phyloP scores from a whole-genome alignment of 2,797 vertebrate species.

The Anabas testudineus region DNA sequence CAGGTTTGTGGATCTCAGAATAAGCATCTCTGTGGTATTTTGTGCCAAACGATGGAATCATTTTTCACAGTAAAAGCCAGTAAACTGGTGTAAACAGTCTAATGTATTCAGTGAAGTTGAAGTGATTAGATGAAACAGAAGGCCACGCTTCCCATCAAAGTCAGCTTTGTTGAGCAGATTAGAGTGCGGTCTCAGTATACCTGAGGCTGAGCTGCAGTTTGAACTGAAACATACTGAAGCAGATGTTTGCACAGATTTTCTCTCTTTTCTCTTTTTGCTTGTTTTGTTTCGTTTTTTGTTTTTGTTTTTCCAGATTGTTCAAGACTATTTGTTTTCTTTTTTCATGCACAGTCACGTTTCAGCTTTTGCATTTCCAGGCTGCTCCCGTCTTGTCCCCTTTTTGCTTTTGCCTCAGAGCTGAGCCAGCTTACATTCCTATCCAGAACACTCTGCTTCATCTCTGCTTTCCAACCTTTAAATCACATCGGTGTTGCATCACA shows the following conservation, averaged over 20 bases:
- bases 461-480: conserved; percentile 76
- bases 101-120: conserved; percentile 27
- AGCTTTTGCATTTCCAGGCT: conserved; percentile 50
- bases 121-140: conserved; percentile 47
- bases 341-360: conserved; percentile 53
- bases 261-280: neutral
- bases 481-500: conserved; percentile 77
- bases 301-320: conserved; percentile 12
- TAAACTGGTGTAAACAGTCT: conserved; percentile 39
- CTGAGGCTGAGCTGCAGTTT: conserved; percentile 37
- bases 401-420: conserved; percentile 42
- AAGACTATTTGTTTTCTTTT: conserved; percentile 40
- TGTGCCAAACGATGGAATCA: neutral
- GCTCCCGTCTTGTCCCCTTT: conserved; percentile 45
- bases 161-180: conserved; percentile 45
- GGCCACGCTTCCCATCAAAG: conserved; percentile 39
- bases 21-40: neutral
- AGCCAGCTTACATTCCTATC: conserved; percentile 78
- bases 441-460: conserved; percentile 80
- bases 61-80: conserved; percentile 20
- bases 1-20: conserved; percentile 2
- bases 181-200: conserved; percentile 36
- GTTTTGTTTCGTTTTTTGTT: too few species aligned
- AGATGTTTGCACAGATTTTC: conserved; percentile 43
- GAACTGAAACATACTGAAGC: conserved; percentile 28